Evolutionary conservation across 1,140 invertebrate genomes (phyloP).

Genomic region (Calliopsis andreniformis): DNA sequence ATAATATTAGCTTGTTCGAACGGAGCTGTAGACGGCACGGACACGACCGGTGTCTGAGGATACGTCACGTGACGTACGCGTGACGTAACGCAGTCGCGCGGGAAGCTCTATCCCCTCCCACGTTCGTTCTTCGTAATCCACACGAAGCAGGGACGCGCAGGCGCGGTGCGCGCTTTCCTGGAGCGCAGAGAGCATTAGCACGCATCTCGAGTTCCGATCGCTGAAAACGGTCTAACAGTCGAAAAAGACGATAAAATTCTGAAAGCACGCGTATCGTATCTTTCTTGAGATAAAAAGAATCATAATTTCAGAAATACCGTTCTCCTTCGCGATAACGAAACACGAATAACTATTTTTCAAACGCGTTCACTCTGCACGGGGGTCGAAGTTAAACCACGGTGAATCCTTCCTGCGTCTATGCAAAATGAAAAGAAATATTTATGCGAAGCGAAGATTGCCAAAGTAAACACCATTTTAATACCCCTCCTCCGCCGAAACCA

Average conservation of each 20-base stretch:
- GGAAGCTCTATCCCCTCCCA: slow-evolving; percentile 56
- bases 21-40: slow-evolving; percentile 38
- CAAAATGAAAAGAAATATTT: too few relatives aligned
- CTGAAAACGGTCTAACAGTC: slow-evolving; percentile 46
- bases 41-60: slow-evolving; percentile 51
- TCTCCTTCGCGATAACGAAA: too few relatives aligned
- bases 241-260: neutral
- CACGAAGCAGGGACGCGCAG: slow-evolving; percentile 33
- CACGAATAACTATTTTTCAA: too few relatives aligned
- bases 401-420: too few relatives aligned
- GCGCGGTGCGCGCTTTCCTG: slow-evolving; percentile 56
- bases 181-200: slow-evolving; percentile 52
- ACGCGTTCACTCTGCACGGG: too few relatives aligned
- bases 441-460: too few relatives aligned
- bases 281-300: too few relatives aligned
- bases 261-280: neutral
- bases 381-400: too few relatives aligned
- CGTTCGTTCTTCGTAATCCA: slow-evolving; percentile 51
- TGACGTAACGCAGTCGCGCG: slow-evolving; percentile 67
- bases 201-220: slow-evolving; percentile 49
- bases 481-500: too few relatives aligned
- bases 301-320: too few relatives aligned
- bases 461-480: too few relatives aligned
- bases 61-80: slow-evolving; percentile 64
- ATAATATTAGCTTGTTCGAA: slow-evolving; percentile 35